These are phyloP conservation scores for Corbicula japonica DNA, from an alignment of 2,888 invertebrate species.

Conservation along the genomic window DNA sequence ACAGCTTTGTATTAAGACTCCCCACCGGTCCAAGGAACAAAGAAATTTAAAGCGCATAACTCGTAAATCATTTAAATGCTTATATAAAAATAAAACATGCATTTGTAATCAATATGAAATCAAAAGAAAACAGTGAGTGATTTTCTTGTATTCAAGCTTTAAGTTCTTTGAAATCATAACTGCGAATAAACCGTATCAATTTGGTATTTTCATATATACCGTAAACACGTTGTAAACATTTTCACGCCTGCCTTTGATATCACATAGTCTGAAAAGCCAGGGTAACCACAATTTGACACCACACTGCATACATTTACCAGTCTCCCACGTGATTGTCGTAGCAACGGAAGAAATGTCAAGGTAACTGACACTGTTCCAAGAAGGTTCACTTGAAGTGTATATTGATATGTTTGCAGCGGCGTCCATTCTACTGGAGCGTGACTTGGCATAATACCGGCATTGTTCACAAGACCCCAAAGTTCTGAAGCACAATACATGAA, in stretches of 20 bases:
- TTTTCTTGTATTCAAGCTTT: background rate
- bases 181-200: no score
- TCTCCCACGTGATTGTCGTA: conserved; percentile 76
- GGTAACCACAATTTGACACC: conserved; percentile 70
- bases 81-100: no score
- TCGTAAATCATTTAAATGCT: no score
- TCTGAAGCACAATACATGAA: conserved; percentile 72
- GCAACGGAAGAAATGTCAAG: conserved; percentile 74
- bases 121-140: no score
- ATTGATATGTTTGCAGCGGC: conserved; percentile 80
- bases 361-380: conserved; percentile 83
- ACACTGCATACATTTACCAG: conserved; percentile 80
- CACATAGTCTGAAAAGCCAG: conserved; percentile 70
- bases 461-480: conserved; percentile 83
- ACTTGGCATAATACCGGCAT: conserved; percentile 78
- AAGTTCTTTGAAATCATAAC: no score
- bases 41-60: no score
- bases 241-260: conserved; percentile 80
- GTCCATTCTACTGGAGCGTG: conserved; percentile 84
- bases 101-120: no score
- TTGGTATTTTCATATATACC: no score
- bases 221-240: conserved; percentile 77
- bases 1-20: no score
- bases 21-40: no score
- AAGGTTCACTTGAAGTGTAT: conserved; percentile 79